phyloP scores from a whole-genome alignment of 2,797 vertebrate species.

The Naso thynnoides region DNA sequence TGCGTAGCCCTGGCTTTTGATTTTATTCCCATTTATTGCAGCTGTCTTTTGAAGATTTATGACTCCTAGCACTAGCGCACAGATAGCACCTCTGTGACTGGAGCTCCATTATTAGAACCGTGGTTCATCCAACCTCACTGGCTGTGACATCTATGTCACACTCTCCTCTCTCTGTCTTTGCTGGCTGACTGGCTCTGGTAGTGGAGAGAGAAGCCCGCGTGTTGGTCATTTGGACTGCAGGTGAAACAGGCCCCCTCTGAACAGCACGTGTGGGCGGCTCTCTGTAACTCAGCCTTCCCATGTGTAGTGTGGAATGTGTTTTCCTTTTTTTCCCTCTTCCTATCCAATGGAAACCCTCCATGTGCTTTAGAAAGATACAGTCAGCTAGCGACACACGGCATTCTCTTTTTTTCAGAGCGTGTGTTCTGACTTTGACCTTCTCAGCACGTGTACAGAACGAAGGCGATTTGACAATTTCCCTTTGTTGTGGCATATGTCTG shows the following conservation, averaged over 20 bases:
- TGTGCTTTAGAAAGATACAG: conserved; percentile 41
- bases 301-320: conserved; percentile 64
- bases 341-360: conserved; percentile 52
- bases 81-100: conserved; percentile 48
- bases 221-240: conserved; percentile 49
- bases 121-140: conserved; percentile 37
- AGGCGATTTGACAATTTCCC: conserved; percentile 11
- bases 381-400: conserved; percentile 33
- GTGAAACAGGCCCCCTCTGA: conserved; percentile 46
- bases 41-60: conserved; percentile 48
- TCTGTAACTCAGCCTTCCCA: conserved; percentile 58
- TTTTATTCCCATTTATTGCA: conserved; percentile 49
- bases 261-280: conserved; percentile 59
- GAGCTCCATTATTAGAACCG: conserved; percentile 55
- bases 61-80: conserved; percentile 24
- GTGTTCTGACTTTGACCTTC: conserved; percentile 33
- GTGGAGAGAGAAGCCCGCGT: conserved; percentile 21
- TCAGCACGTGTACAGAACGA: conserved; percentile 11
- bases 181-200: conserved; percentile 37
- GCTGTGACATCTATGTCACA: conserved; percentile 46
- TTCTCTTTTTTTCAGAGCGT: conserved; percentile 17
- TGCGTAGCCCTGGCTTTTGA: conserved; percentile 22
- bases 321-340: conserved; percentile 26
- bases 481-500: neutral
- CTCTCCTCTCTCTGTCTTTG: conserved; percentile 22